Evolutionary conservation across 2,888 invertebrate species (phyloP).

Genomic region (Synergus japonicus): DNA sequence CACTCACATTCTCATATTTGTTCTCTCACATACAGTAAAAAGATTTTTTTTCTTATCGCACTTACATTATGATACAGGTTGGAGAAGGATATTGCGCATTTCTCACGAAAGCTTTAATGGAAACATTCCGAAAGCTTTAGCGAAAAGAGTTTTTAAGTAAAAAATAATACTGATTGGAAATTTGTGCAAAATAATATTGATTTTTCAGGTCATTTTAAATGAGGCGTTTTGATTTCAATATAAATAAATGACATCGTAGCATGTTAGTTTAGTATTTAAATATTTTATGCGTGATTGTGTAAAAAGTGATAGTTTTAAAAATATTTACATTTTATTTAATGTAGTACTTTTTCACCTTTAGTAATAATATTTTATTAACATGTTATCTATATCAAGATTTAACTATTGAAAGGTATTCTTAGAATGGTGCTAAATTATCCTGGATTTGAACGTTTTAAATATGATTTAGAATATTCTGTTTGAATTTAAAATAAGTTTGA

Average conservation of each 20-base stretch:
- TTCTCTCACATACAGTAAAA: slow-evolving; percentile 15
- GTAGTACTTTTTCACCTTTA: neutral
- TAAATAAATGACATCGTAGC: neutral
- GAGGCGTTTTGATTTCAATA: neutral
- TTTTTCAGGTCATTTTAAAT: neutral
- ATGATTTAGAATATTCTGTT: neutral
- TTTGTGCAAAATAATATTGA: neutral
- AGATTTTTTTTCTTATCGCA: slow-evolving; percentile 19
- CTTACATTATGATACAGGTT: slow-evolving; percentile 33
- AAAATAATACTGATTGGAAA: neutral
- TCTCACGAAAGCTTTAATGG: slow-evolving; percentile 5
- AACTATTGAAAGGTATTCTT: neutral
- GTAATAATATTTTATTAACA: neutral
- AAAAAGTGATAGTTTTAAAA: slow-evolving; percentile 8
- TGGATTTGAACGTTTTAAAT: neutral
- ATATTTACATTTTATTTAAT: slow-evolving; percentile 22
- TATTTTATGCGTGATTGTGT: slow-evolving; percentile 2
- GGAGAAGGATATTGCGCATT: neutral
- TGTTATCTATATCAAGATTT: neutral
- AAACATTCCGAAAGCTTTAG: slow-evolving; percentile 19
- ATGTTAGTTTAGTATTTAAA: neutral
- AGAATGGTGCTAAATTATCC: neutral
- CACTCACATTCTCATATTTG: neutral
- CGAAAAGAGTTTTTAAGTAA: neutral
- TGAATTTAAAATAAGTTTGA: neutral